These are phyloP conservation scores for Drosophila percnosoma DNA, from an alignment of 2,888 invertebrate species.

Conservation along the genomic window DNA sequence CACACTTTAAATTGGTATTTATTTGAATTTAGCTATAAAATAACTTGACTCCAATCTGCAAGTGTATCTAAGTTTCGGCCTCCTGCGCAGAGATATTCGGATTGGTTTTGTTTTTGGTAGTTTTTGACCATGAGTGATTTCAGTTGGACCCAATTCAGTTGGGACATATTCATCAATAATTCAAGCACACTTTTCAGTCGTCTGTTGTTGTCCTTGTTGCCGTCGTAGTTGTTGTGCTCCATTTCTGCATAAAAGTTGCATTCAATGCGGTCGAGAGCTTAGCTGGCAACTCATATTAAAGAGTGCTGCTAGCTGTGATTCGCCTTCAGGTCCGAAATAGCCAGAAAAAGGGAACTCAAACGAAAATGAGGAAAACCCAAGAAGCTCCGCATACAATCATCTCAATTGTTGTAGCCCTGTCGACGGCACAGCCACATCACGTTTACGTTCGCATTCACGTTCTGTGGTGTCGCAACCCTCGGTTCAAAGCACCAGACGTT, in stretches of 20 bases:
- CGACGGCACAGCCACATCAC: conserved; percentile 43
- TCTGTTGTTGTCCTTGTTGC: conserved; percentile 18
- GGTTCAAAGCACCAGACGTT: conserved; percentile 63
- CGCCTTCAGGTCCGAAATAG: conserved; percentile 5
- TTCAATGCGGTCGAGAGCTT: conserved; percentile 52
- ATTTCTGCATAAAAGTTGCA: conserved; percentile 61
- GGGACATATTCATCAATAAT: conserved; percentile 79
- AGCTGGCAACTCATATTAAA: conserved; percentile 21
- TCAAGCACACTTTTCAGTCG: conserved; percentile 62
- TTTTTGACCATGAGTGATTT: conserved; percentile 68
- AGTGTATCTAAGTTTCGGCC: neutral
- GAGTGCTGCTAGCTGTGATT: conserved; percentile 28
- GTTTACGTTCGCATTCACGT: conserved; percentile 33
- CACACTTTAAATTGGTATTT: neutral
- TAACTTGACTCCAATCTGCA: neutral
- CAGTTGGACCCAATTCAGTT: conserved; percentile 68
- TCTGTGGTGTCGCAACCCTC: conserved; percentile 43
- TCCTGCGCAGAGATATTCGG: neutral
- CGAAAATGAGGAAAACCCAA: conserved; percentile 6
- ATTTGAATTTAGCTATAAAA: neutral
- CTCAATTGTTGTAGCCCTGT: conserved; percentile 60
- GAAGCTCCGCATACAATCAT: conserved; percentile 46
- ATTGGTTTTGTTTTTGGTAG: conserved; percentile 20
- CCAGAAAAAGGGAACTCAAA: conserved; percentile 6
- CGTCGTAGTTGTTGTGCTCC: conserved; percentile 17